Evolutionary conservation across 2,888 invertebrate genomes (phyloP), one percentile per base, ranked within the genome.

Genomic region (Hoplodrina blanda): DNA sequence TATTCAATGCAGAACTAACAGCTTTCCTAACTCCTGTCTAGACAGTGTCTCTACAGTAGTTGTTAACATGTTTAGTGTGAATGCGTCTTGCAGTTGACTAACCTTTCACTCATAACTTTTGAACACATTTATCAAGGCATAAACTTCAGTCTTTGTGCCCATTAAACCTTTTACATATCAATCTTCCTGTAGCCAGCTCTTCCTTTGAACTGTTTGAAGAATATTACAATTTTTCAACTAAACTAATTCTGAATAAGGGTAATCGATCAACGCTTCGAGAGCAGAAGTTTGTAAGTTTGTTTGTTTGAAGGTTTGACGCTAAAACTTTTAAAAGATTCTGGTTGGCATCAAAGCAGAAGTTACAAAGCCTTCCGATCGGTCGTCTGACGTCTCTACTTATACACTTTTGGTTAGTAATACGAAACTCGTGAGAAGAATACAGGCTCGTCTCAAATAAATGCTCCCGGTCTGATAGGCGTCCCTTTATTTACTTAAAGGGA

Each of bases 371-470:
- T 80, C 69, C 69, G 82, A 81, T 82, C 80, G 80, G 81, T 84
- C 80, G 76, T 54, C 76, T 73, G 81, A 81, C 80, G 80, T 75
- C 73, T 82, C 73, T 85, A 85, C 85, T 87, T 85, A 87, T 82
- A 87, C 84, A 87, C 84, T 88, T 89, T 87, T 70, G 75, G 80
- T 73, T 72, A 65, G 89, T 87, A 89, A 89, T 85, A 85, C 78
- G 84, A 89, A 88, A 89, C 90, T 90, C 91, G 90, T 91, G 91
- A 87, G 90, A 89, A 85, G 90, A 91, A 91, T 91, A 88, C 86
- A 85, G 83, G 70, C 80, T 82, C 70, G 49, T 33, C 73, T 85
- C 83, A 81, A 88, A 86, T 85, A 81, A 88, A 86, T 85, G 85
- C 80, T 78, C 76, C 4, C 79, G 81, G 85, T 82, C 82, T 81